These are phyloP conservation scores for Tachyglossus aculeatus DNA, from an alignment of 2,797 vertebrate species.

Conservation along the genomic window DNA sequence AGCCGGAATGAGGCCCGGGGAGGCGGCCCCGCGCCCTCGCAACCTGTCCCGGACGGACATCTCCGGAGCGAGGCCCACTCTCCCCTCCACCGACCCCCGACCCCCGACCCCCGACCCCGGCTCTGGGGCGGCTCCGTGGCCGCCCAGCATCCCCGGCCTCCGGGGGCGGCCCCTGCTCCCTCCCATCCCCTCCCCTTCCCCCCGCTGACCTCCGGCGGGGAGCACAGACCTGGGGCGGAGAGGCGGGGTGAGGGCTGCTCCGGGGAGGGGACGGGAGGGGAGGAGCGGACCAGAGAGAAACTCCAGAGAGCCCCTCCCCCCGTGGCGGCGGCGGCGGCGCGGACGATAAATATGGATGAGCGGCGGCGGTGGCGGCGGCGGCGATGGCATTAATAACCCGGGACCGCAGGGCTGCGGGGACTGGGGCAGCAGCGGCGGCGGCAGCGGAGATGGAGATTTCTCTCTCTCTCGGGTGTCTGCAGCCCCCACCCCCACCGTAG, in stretches of 20 bases:
- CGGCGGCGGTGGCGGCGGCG: no score
- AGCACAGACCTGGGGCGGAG: slow-evolving; percentile 31
- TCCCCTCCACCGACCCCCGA: background rate
- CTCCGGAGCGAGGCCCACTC: no score
- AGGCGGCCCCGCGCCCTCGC: no score
- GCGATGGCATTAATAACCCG: slow-evolving; percentile 61
- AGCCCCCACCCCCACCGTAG: background rate
- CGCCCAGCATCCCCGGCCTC: no score
- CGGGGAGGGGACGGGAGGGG: slow-evolving; percentile 42
- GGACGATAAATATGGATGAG: slow-evolving; percentile 67
- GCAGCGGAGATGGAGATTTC: slow-evolving; percentile 27
- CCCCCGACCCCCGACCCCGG: background rate
- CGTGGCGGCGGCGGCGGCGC: no score
- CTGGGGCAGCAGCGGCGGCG: slow-evolving; percentile 10
- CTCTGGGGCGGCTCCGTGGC: no score
- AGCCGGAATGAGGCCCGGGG: no score
- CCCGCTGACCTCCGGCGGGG: background rate
- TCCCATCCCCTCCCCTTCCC: background rate
- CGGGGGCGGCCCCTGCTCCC: no score
- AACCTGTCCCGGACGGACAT: no score
- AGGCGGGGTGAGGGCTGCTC: background rate
- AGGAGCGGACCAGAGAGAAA: no score
- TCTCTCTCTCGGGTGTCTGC: background rate
- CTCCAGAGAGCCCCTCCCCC: no score
- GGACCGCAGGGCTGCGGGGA: slow-evolving; percentile 32